Evolutionary conservation across 1,140 invertebrate species (phyloP).

Genomic region (Whitmania pigra): DNA sequence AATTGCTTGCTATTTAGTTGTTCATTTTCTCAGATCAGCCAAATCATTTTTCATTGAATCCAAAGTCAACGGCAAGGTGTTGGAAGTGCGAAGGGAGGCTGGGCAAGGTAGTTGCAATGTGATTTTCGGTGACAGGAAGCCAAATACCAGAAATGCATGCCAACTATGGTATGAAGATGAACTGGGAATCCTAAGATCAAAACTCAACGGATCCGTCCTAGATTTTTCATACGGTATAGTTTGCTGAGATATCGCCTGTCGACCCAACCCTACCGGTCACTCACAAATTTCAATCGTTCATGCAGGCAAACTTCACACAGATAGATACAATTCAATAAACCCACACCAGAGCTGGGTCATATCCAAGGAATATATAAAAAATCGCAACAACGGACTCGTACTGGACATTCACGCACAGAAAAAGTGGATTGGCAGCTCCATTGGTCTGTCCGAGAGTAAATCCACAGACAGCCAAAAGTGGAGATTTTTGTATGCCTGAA

Average conservation of each 20-base stretch:
- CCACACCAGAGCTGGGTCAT: background rate
- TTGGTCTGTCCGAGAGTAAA: background rate
- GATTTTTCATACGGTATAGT: slow-evolving; percentile 9
- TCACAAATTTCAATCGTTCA: background rate
- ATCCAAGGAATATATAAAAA: background rate
- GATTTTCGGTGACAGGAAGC: background rate
- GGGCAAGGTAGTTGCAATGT: background rate
- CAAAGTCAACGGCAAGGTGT: background rate
- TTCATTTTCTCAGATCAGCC: background rate
- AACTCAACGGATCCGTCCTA: slow-evolving; percentile 14
- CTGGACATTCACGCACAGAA: background rate
- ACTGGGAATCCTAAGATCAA: slow-evolving; percentile 10
- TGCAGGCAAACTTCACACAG: slow-evolving; percentile 1
- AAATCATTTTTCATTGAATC: background rate
- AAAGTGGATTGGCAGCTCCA: slow-evolving; percentile 3
- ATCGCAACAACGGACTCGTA: background rate
- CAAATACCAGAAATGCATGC: background rate
- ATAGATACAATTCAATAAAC: slow-evolving; percentile 11
- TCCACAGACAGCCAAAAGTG: background rate
- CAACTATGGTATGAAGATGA: slow-evolving; percentile 22
- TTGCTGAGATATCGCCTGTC: background rate
- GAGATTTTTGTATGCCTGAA: slow-evolving; percentile 1
- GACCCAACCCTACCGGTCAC: background rate
- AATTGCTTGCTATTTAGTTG: background rate
- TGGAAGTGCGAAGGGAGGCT: background rate